phyloP scores from a whole-genome alignment of 2,113 vertebrate genomes.

The Hemicordylus capensis region DNA sequence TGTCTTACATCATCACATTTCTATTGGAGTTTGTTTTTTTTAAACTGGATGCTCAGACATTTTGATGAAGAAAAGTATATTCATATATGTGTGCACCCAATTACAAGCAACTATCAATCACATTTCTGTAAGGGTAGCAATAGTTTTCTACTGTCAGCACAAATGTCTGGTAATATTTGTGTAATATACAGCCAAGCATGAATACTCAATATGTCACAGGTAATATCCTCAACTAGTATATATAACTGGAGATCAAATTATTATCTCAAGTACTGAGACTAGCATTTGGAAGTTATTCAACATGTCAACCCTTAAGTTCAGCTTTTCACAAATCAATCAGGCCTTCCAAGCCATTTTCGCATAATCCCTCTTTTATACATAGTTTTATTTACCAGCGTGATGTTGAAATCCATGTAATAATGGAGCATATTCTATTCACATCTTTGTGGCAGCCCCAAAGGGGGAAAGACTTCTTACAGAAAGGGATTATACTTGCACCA shows the following conservation, averaged over 20 bases:
- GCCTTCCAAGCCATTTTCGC: neutral
- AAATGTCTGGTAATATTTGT: slow-evolving; percentile 12
- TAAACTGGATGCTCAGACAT: slow-evolving; percentile 16
- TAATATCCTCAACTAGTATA: slow-evolving; percentile 25
- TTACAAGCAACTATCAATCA: slow-evolving; percentile 6
- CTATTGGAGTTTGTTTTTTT: slow-evolving; percentile 6
- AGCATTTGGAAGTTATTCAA: slow-evolving; percentile 27
- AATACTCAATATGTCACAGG: slow-evolving; percentile 12
- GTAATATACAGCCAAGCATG: slow-evolving; percentile 4
- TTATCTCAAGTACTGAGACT: neutral
- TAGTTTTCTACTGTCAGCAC: slow-evolving; percentile 16
- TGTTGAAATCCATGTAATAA: neutral
- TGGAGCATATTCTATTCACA: neutral
- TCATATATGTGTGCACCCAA: neutral
- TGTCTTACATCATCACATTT: slow-evolving; percentile 22
- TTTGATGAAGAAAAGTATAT: slow-evolving; percentile 35
- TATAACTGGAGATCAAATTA: slow-evolving; percentile 18
- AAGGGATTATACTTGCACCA: neutral
- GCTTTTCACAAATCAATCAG: slow-evolving; percentile 17
- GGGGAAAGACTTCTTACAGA: neutral
- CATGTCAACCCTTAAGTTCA: neutral
- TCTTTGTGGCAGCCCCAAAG: neutral
- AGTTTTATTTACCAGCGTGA: neutral
- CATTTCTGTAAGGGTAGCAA: neutral
- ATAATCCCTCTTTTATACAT: neutral